Evolutionary conservation across 2,113 vertebrate genomes (phyloP).

Genomic region (Tachuris rubrigastra): DNA sequence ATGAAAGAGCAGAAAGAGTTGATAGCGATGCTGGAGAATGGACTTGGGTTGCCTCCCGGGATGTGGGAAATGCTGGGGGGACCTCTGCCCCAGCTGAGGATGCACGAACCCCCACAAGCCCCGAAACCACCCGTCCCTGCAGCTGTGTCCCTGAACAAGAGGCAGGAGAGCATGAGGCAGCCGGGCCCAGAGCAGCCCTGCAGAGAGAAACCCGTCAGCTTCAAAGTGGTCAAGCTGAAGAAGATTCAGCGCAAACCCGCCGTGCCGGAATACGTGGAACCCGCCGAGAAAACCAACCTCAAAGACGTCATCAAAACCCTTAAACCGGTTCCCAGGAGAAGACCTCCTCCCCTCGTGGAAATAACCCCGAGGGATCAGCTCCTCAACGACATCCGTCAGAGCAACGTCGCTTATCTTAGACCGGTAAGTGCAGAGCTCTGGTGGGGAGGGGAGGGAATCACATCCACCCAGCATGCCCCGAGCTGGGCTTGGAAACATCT

Average conservation of each 20-base stretch:
- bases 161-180: constrained; percentile 35
- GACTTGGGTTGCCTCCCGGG: constrained; percentile 85
- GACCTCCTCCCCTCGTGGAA: constrained; percentile 86
- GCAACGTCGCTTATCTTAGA: constrained; percentile 92
- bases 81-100: constrained; percentile 65
- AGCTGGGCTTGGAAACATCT: rapidly evolving
- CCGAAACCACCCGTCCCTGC: constrained; percentile 18
- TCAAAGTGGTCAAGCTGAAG: constrained; percentile 75
- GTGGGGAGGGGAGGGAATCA: rapidly evolving
- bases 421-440: constrained; percentile 67
- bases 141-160: neutral
- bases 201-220: constrained; percentile 47
- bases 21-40: constrained; percentile 85
- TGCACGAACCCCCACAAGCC: constrained; percentile 40
- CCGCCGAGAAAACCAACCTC: constrained; percentile 84
- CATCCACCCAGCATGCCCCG: rapidly evolving
- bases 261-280: constrained; percentile 51
- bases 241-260: constrained; percentile 76
- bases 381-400: constrained; percentile 89
- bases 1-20: constrained; percentile 83
- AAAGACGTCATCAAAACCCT: constrained; percentile 89
- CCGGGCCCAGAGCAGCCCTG: neutral
- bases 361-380: constrained; percentile 89
- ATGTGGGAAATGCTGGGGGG: constrained; percentile 87
- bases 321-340: constrained; percentile 87